Conservation (phyloP, 2,113 vertebrate genomes). For the Tachysurus fulvidraco region DNA sequence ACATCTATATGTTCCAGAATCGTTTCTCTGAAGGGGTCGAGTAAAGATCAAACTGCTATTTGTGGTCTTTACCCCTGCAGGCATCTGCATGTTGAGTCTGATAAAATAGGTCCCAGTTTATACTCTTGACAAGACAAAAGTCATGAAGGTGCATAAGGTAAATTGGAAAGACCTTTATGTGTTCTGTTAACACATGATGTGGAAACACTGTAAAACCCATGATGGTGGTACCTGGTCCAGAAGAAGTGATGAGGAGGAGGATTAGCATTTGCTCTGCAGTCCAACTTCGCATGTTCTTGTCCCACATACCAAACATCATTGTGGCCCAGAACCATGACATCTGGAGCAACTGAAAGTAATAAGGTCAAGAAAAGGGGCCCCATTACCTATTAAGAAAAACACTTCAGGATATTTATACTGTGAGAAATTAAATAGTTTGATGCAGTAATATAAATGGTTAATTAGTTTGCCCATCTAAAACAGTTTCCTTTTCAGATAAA, state of each 20-base stretch:
- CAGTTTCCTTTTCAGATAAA: too few species aligned
- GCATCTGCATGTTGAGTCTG: conserved; percentile 87
- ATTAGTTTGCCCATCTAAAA: not conserved
- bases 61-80: conserved; percentile 79
- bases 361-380: conserved; percentile 50
- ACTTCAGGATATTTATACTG: not conserved
- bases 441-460: not conserved
- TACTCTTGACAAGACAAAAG: not conserved
- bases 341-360: conserved; percentile 81
- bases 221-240: conserved; percentile 83
- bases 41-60: conserved; percentile 87
- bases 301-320: conserved; percentile 90
- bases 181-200: not conserved
- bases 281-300: conserved; percentile 85
- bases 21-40: conserved; percentile 84
- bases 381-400: not conserved
- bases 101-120: conserved; percentile 31
- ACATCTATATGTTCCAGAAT: conserved; percentile 89
- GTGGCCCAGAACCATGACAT: conserved; percentile 81
- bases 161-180: not conserved
- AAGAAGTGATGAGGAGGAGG: conserved; percentile 81
- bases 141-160: not conserved
- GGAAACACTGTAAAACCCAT: not conserved
- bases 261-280: conserved; percentile 90
- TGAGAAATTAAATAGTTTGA: not conserved